Percentiles rank a stretch among this genome's conserved stretches.
These are phyloP conservation scores for Tortrix viridana DNA, from an alignment of 2,888 invertebrate genomes.

Conservation along the genomic window DNA sequence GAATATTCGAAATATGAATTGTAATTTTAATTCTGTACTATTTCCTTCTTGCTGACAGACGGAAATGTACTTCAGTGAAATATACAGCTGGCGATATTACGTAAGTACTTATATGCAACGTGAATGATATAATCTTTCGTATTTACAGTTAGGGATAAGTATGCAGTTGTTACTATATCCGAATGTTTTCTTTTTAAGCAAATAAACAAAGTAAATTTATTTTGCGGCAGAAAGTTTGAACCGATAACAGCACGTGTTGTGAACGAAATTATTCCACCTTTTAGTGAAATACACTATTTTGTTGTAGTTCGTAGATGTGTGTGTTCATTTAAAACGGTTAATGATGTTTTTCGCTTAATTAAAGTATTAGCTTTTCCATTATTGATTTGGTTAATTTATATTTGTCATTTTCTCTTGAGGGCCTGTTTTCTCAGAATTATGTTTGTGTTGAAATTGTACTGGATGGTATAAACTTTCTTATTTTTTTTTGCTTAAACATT, in stretches of 20 bases:
- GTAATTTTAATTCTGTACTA: conserved; percentile 46
- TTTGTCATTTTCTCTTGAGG: neutral
- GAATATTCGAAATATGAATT: conserved; percentile 36
- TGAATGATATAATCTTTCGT: conserved; percentile 19
- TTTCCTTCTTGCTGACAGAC: conserved; percentile 72
- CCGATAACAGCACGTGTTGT: no score
- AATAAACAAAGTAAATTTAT: no score
- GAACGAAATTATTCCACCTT: no score
- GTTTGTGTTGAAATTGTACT: conserved; percentile 54
- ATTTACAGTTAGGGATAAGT: conserved; percentile 1
- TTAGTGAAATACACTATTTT: neutral
- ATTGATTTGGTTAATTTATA: conserved; percentile 1
- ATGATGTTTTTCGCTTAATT: neutral
- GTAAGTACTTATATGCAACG: conserved; percentile 67
- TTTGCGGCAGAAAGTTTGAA: no score
- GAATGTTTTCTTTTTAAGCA: no score
- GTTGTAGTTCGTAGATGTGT: neutral
- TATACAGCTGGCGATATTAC: conserved; percentile 79
- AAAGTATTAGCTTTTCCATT: neutral
- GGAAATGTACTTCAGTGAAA: conserved; percentile 78
- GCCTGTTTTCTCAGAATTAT: conserved; percentile 41
- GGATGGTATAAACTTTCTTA: conserved; percentile 54
- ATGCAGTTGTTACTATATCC: no score
- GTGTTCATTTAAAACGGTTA: no score
- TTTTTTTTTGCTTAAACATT: conserved; percentile 46